Conservation (phyloP, 1,140 invertebrate genomes). For the Leptopilina clavipes region DNA sequence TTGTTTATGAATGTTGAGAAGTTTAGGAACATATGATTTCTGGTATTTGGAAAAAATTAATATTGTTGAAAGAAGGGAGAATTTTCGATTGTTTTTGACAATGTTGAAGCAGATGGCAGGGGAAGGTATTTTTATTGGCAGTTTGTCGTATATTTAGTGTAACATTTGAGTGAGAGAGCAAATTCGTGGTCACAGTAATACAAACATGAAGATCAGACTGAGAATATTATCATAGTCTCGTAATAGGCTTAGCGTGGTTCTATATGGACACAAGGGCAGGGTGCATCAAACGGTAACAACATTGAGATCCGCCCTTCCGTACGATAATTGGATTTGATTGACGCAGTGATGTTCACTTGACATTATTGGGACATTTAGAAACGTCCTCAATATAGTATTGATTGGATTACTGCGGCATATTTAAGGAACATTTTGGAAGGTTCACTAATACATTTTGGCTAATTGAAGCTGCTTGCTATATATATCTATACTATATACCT, state of each 20-base stretch:
- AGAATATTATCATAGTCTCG: slow-evolving; percentile 67
- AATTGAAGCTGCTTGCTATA: too few relatives aligned
- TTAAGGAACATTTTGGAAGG: slow-evolving; percentile 53
- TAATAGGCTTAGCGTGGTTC: slow-evolving; percentile 67
- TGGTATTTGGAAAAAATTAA: too few relatives aligned
- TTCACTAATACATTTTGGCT: neutral
- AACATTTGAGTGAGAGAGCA: slow-evolving; percentile 46
- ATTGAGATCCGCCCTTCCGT: slow-evolving; percentile 55
- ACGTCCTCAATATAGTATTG: slow-evolving; percentile 39
- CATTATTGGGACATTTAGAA: slow-evolving; percentile 67
- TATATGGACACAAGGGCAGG: slow-evolving; percentile 40
- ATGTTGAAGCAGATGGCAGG: neutral
- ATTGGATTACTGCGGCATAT: slow-evolving; percentile 63
- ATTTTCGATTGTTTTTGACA: too few relatives aligned
- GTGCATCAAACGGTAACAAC: slow-evolving; percentile 50
- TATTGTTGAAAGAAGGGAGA: too few relatives aligned
- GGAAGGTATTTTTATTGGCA: slow-evolving; percentile 16
- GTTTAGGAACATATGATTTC: too few relatives aligned
- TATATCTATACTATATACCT: too few relatives aligned
- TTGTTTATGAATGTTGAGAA: too few relatives aligned
- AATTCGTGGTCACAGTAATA: slow-evolving; percentile 44
- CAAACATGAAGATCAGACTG: slow-evolving; percentile 56
- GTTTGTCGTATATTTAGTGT: slow-evolving; percentile 42
- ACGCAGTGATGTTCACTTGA: slow-evolving; percentile 70
- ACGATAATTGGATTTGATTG: slow-evolving; percentile 68